Evolutionary conservation across 2,797 vertebrate genomes (phyloP).

Genomic region (Cichlasoma orientale): DNA sequence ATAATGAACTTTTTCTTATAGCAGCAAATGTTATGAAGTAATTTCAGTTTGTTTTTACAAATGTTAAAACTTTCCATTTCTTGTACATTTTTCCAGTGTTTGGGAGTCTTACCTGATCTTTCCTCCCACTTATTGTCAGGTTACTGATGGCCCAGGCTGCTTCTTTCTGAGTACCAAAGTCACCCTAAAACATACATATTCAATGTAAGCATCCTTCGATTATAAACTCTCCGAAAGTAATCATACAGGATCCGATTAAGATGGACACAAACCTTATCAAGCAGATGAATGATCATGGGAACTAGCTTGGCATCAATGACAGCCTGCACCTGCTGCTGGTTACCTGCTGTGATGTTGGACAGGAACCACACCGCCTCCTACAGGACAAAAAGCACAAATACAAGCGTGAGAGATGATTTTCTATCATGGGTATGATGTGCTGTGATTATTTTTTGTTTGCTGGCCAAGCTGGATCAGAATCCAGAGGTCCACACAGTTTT

Average conservation of each 20-base stretch:
- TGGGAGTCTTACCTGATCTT: constrained; percentile 89
- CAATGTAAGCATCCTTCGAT: neutral
- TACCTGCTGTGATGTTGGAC: constrained; percentile 99
- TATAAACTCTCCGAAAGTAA: neutral
- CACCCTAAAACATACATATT: constrained; percentile 82
- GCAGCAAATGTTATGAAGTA: neutral
- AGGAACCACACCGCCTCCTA: constrained; percentile 99
- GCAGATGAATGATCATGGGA: constrained; percentile 98
- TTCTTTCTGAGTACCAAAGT: constrained; percentile 99
- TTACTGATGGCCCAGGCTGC: constrained; percentile 99
- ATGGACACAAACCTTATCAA: constrained; percentile 89
- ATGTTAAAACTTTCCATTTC: neutral
- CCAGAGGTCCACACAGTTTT: constrained; percentile 67
- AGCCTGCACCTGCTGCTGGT: constrained; percentile 99
- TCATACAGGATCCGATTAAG: accelerated
- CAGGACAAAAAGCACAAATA: constrained; percentile 58
- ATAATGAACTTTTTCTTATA: neutral
- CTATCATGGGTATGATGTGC: neutral
- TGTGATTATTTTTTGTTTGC: neutral
- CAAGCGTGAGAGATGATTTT: neutral
- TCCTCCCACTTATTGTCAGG: constrained; percentile 98
- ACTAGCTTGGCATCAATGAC: constrained; percentile 98
- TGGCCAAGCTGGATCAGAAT: constrained; percentile 71
- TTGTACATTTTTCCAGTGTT: neutral
- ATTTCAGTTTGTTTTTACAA: neutral